Base-by-base conservation (phyloP, 2,113 vertebrate genomes). In the Channa argus region DNA sequence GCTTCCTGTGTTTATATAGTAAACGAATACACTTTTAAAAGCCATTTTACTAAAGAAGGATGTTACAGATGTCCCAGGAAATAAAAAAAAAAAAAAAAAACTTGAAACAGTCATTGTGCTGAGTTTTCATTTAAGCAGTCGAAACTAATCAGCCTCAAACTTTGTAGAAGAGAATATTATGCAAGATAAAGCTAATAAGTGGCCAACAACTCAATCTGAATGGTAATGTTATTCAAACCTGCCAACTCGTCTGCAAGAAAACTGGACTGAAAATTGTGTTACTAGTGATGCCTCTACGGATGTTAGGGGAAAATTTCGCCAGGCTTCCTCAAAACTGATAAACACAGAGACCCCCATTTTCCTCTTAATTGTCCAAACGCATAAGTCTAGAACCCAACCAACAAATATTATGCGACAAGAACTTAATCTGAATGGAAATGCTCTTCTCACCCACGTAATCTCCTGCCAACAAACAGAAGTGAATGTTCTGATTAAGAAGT, bases 1-100 rank as follows among this genome's bases (percentile, higher is more conserved):
- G 80, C 74, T 74, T 91, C 87, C 77, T 79, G 63, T 93, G 88
- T 92, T 92, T 91, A 89, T 76, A 73, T 43, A 87, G 78, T 62
- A 74, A 83, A 85, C 84, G 49, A 82, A 87, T 62, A 85, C 52
- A 49, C 56, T 76, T 76, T 87, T 82, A 79, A 82, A 87, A 70
- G 61, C 38, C 43, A 38, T 54, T 46, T 77, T 83, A 80, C 75
- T 59, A 62, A 86, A 79, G 59, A 69, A 47, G 60, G 2, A 36
- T 55, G 63, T 43, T 14, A 55, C 49, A 13, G 71, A 78, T 79
- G 80, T 63, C 79, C 72, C 64, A 66, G 54, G 68, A 79, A 88
- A 89, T 81, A 60, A 55, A 83, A 83, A 63, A 75, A 81, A 43
- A 54, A 79, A 24, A 24, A 24, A 24, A 24, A 24, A 15, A 24